These are phyloP conservation scores for Tragulus kanchil DNA, from an alignment of 2,113 vertebrate genomes.

Conservation along the genomic window DNA sequence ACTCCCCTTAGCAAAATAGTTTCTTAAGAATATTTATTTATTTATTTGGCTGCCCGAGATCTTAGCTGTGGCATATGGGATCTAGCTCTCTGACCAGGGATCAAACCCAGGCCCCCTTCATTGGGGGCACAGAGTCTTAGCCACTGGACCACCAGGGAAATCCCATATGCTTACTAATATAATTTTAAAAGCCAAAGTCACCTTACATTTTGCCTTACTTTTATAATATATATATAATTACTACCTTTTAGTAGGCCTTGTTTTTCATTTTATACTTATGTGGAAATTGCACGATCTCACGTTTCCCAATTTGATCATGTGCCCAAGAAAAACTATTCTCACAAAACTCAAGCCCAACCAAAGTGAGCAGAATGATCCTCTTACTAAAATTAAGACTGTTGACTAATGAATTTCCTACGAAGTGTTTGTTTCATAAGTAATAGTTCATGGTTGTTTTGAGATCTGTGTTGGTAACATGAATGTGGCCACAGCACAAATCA, in stretches of 20 bases:
- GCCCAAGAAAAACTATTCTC: slow-evolving; percentile 31
- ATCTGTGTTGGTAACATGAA: background rate
- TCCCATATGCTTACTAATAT: background rate
- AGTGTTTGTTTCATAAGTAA: slow-evolving; percentile 30
- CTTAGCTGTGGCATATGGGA: background rate
- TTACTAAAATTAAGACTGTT: background rate
- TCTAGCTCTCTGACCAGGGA: background rate
- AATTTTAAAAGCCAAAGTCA: slow-evolving; percentile 2
- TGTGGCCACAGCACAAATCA: background rate
- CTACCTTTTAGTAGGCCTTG: background rate
- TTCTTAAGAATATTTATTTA: background rate
- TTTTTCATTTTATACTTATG: background rate
- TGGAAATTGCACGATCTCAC: background rate
- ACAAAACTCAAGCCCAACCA: background rate
- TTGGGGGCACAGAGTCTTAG: background rate
- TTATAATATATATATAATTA: background rate
- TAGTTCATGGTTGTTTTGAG: background rate
- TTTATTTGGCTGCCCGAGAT: background rate
- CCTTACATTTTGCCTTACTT: background rate
- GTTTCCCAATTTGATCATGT: background rate
- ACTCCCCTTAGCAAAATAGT: background rate
- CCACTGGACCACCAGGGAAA: background rate
- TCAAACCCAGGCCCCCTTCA: background rate
- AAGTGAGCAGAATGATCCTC: background rate
- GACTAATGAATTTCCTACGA: background rate